Percentiles rank a stretch among this genome's conserved stretches.
These are phyloP conservation scores for Charaxes varanes DNA, from an alignment of 1,140 invertebrate species.

Conservation along the genomic window DNA sequence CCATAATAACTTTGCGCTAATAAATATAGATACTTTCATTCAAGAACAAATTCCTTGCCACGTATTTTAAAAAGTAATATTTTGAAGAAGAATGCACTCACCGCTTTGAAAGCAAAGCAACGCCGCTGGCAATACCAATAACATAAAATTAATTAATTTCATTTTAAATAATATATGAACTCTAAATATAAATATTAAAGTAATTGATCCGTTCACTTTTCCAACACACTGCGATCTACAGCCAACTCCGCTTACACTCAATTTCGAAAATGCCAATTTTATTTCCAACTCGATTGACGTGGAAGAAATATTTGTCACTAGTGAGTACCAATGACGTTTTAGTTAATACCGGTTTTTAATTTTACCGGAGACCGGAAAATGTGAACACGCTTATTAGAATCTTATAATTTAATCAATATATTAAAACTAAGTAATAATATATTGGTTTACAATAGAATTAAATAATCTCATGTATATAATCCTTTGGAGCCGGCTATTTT, in stretches of 20 bases:
- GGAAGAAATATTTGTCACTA: constrained; percentile 61
- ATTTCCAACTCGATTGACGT: constrained; percentile 72
- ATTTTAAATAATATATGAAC: constrained; percentile 49
- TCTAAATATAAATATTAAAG: constrained; percentile 25
- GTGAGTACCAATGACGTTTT: constrained; percentile 17
- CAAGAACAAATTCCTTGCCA: constrained; percentile 30
- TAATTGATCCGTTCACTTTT: constrained; percentile 55
- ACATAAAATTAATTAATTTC: constrained; percentile 59
- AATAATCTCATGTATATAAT: no score
- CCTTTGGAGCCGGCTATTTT: no score
- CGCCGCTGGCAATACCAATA: constrained; percentile 57
- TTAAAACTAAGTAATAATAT: no score
- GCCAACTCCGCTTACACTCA: constrained; percentile 39
- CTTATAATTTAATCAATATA: background rate
- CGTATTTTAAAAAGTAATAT: constrained; percentile 31
- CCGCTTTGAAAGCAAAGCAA: constrained; percentile 59
- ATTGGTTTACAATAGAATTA: no score
- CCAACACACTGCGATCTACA: constrained; percentile 26
- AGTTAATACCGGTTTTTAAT: constrained; percentile 4
- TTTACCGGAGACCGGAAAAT: background rate
- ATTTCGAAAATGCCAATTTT: constrained; percentile 63
- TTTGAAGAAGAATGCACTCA: constrained; percentile 37
- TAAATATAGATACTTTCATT: constrained; percentile 19
- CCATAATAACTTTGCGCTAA: no score
- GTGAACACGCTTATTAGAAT: background rate